phyloP scores from a whole-genome alignment of 2,888 invertebrate genomes.

The Phorcus lineatus region DNA sequence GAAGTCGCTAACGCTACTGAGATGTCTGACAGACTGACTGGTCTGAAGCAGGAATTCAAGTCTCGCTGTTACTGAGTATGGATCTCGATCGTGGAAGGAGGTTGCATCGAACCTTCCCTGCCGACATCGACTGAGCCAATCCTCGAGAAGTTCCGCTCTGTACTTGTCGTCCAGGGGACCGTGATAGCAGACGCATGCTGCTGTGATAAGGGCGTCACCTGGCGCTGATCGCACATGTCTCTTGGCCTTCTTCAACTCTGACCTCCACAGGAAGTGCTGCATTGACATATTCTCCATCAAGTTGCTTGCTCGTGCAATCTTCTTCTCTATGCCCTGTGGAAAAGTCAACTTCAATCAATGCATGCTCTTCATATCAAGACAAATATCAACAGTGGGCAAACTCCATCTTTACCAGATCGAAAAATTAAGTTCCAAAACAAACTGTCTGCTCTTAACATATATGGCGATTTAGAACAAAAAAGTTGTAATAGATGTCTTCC shows the following conservation, averaged over 20 bases:
- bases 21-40: not conserved
- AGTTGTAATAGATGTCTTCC: too few relatives aligned
- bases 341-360: not conserved
- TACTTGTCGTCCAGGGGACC: slow-evolving; percentile 71
- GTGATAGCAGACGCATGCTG: slow-evolving; percentile 71
- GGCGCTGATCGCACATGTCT: slow-evolving; percentile 65
- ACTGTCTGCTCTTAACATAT: too few relatives aligned
- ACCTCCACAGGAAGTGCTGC: slow-evolving; percentile 71
- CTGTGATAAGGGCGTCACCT: slow-evolving; percentile 71
- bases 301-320: slow-evolving; percentile 67
- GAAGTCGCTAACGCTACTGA: slow-evolving; percentile 12
- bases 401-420: too few relatives aligned
- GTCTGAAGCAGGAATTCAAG: slow-evolving; percentile 35
- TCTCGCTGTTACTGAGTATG: slow-evolving; percentile 37
- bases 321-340: slow-evolving; percentile 68
- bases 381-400: too few relatives aligned
- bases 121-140: slow-evolving; percentile 69
- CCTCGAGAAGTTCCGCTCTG: slow-evolving; percentile 64
- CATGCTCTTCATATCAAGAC: too few relatives aligned
- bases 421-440: too few relatives aligned
- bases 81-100: slow-evolving; percentile 33
- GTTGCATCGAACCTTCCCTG: slow-evolving; percentile 51
- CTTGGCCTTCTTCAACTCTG: slow-evolving; percentile 65
- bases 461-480: too few relatives aligned
- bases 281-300: slow-evolving; percentile 73